Conservation (phyloP, 2,113 vertebrate species). For the Catharus bicknelli region DNA sequence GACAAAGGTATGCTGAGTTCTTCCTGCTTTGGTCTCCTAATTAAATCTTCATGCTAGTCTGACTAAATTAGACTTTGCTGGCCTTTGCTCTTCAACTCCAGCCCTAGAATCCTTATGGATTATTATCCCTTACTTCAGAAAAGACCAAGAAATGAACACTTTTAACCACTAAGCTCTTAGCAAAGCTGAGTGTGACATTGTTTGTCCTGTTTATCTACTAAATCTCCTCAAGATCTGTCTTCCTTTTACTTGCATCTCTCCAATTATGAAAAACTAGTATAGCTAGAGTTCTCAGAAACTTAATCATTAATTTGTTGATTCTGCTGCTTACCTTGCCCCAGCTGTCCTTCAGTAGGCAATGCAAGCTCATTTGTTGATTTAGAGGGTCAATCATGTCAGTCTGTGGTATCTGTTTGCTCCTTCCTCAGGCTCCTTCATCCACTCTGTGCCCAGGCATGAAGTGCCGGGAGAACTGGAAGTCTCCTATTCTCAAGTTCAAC, state of each 20-base stretch:
- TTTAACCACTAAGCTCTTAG: background rate
- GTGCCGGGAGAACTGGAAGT: slow-evolving; percentile 75
- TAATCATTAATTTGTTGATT: background rate
- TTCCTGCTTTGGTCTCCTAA: background rate
- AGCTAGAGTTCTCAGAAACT: background rate
- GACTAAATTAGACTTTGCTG: background rate
- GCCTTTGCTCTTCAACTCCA: background rate
- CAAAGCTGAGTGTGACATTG: background rate
- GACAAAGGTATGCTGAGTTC: background rate
- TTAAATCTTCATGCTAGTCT: background rate
- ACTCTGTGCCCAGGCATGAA: slow-evolving; percentile 80
- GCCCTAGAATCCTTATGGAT: background rate
- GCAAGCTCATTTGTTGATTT: background rate
- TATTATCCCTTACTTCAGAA: background rate
- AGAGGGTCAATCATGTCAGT: background rate
- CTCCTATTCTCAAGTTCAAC: slow-evolving; percentile 59
- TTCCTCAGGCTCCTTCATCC: slow-evolving; percentile 77
- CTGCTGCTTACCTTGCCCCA: background rate
- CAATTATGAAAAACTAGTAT: background rate
- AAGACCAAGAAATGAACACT: background rate
- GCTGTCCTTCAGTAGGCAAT: background rate
- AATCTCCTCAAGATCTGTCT: background rate
- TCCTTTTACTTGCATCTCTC: background rate
- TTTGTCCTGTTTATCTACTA: background rate
- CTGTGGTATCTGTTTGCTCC: background rate